phyloP scores from a whole-genome alignment of 2,888 invertebrate species.

The Eupeodes latifasciatus region DNA sequence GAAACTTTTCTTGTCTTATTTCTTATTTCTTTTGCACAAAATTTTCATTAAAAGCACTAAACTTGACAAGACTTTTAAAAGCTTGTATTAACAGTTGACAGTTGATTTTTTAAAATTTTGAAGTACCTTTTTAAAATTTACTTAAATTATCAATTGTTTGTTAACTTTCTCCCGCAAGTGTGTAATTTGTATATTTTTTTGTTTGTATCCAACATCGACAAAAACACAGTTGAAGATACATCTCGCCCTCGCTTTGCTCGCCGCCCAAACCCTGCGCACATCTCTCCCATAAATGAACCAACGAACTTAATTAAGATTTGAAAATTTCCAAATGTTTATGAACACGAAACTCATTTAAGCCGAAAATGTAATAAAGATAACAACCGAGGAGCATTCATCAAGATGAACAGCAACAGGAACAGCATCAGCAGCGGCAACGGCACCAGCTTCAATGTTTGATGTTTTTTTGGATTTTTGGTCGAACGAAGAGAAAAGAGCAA shows the following conservation, averaged over 20 bases:
- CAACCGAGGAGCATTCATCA: slow-evolving; percentile 74
- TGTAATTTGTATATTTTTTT: slow-evolving; percentile 16
- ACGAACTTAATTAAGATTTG: slow-evolving; percentile 76
- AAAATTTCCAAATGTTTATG: slow-evolving; percentile 76
- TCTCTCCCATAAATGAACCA: neutral
- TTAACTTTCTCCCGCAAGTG: neutral
- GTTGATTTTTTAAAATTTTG: too few relatives aligned
- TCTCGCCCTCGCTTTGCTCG: slow-evolving; percentile 47
- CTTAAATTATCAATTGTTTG: neutral
- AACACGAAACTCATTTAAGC: slow-evolving; percentile 75
- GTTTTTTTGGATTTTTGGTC: slow-evolving; percentile 38
- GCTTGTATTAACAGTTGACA: too few relatives aligned
- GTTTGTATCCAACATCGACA: slow-evolving; percentile 9
- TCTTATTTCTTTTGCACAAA: too few relatives aligned
- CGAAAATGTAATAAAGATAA: slow-evolving; percentile 75
- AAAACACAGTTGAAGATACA: slow-evolving; percentile 43
- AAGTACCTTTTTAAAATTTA: too few relatives aligned
- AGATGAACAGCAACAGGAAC: slow-evolving; percentile 50
- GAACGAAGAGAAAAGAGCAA: slow-evolving; percentile 7
- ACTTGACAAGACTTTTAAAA: too few relatives aligned
- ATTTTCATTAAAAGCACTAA: too few relatives aligned
- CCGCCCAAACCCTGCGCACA: neutral
- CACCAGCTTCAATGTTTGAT: slow-evolving; percentile 46
- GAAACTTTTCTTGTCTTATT: too few relatives aligned
- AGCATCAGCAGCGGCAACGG: slow-evolving; percentile 8